Percentiles rank a stretch among this genome's conserved stretches.
Conservation (phyloP, 2,797 vertebrate species). For the Peromyscus nudipes region DNA sequence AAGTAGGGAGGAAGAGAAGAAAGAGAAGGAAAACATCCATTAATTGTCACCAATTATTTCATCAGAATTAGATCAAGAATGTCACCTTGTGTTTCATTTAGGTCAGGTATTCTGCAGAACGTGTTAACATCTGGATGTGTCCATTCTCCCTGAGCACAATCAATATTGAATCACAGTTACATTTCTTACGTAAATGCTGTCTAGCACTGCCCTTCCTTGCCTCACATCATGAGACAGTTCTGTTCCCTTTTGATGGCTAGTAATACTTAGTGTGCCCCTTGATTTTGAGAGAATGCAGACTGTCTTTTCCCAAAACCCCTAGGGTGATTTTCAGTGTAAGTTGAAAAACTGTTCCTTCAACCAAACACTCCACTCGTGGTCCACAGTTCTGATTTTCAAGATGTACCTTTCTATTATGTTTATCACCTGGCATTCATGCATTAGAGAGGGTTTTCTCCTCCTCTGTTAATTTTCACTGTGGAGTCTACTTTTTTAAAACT, state of each 20-base stretch:
- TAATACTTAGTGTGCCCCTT: neutral
- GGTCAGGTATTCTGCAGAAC: neutral
- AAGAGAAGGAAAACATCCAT: neutral
- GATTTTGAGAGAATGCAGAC: neutral
- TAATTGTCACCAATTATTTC: neutral
- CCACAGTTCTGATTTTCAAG: neutral
- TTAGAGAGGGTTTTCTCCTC: neutral
- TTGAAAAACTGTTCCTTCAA: neutral
- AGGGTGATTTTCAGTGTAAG: neutral
- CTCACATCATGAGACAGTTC: rapidly evolving
- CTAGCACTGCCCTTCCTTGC: neutral
- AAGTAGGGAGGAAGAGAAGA: neutral
- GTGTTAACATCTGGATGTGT: neutral
- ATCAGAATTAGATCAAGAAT: neutral
- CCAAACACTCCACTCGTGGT: neutral
- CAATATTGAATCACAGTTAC: neutral
- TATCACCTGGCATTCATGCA: neutral
- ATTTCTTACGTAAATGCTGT: neutral
- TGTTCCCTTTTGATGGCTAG: neutral
- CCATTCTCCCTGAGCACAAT: neutral
- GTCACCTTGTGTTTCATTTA: neutral
- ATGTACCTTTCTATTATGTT: neutral
- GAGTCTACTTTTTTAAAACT: neutral
- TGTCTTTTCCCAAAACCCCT: too few species aligned
- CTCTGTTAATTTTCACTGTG: neutral